Evolutionary conservation across 2,113 vertebrate genomes (phyloP).

Genomic region (Gobio gobio): DNA sequence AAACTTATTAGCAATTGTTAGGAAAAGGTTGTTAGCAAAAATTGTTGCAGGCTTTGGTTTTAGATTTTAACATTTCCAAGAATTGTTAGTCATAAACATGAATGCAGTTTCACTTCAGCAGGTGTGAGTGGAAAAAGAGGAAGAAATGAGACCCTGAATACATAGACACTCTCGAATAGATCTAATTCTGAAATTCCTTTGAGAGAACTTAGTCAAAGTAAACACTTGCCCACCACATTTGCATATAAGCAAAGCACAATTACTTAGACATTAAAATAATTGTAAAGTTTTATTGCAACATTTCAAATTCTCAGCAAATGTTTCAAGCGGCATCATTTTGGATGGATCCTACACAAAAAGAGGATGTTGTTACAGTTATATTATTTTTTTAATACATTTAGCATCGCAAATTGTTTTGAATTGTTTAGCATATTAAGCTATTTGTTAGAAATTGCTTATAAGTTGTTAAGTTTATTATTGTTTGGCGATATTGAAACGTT

Average conservation of each 20-base stretch:
- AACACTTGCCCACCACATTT: background rate
- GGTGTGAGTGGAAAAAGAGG: constrained; percentile 6
- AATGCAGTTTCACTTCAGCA: constrained; percentile 7
- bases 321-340: background rate
- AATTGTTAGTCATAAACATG: background rate
- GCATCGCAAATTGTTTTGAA: too few species aligned
- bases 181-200: background rate
- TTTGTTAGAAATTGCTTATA: too few species aligned
- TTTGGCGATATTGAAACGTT: too few species aligned
- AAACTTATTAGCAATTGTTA: too few species aligned
- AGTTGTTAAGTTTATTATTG: too few species aligned
- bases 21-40: too few species aligned
- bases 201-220: background rate
- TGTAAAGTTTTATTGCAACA: background rate
- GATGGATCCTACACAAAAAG: too few species aligned
- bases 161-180: background rate
- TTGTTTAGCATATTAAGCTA: too few species aligned
- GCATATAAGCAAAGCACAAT: background rate
- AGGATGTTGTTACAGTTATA: too few species aligned
- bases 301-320: background rate
- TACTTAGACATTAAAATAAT: background rate
- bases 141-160: background rate
- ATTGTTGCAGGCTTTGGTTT: too few species aligned
- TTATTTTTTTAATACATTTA: too few species aligned
- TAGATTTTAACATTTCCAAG: too few species aligned